phyloP scores from a whole-genome alignment of 53 echinoderm and acorn worm genomes.

The Holothuria scabra region DNA sequence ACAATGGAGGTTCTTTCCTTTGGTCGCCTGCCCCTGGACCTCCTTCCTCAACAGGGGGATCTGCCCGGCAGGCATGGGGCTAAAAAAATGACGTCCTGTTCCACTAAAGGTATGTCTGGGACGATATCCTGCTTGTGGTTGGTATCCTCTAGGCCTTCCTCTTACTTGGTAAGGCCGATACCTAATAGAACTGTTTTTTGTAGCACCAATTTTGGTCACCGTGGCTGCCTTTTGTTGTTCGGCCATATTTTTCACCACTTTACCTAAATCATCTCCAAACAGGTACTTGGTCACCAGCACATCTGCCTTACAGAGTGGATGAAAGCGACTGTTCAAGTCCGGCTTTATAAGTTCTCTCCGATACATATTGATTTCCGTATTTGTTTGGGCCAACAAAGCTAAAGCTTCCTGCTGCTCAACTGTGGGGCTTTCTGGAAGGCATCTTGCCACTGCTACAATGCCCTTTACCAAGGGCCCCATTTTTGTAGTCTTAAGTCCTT shows the following conservation, averaged over 20 bases:
- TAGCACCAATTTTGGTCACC: conserved; percentile 25
- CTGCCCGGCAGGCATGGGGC: conserved; percentile 1
- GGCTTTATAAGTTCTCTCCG: too few relatives aligned
- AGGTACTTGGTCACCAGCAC: conserved; percentile 36
- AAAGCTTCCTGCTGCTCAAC: too few relatives aligned
- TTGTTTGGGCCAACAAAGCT: too few relatives aligned
- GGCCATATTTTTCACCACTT: conserved; percentile 45
- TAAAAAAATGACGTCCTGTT: conserved; percentile 9
- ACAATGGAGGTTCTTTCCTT: neutral
- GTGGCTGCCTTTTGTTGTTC: conserved; percentile 45
- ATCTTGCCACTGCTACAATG: conserved; percentile 2
- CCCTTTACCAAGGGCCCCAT: conserved; percentile 17
- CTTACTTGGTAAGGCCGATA: conserved; percentile 2
- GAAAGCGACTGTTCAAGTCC: neutral
- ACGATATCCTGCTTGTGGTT: neutral
- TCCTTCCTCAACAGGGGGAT: neutral
- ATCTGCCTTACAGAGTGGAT: conserved; percentile 37
- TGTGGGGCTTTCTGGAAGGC: too few relatives aligned
- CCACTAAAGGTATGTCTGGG: too few relatives aligned
- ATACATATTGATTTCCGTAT: too few relatives aligned
- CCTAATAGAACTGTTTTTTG: neutral
- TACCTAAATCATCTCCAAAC: conserved; percentile 42
- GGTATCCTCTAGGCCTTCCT: too few relatives aligned
- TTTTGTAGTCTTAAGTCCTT: conserved; percentile 49
- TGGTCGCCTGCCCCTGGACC: conserved; percentile 23